Percentiles rank a stretch among this genome's conserved stretches.
phyloP scores from a whole-genome alignment of 2,888 invertebrate species.

The Drosophila demipolita region DNA sequence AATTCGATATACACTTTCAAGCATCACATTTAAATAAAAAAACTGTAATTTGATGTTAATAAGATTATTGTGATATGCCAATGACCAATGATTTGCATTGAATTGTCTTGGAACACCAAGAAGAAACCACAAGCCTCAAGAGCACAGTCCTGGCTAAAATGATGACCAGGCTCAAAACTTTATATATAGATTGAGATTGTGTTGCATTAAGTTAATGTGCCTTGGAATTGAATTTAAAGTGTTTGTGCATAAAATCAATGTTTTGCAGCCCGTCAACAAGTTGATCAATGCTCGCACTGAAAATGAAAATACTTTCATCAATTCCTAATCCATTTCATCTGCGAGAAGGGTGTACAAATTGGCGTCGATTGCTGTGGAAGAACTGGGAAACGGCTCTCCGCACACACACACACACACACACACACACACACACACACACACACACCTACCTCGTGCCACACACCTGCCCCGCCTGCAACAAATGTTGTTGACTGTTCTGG shows the following conservation, averaged over 20 bases:
- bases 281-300: background rate
- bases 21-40: background rate
- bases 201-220: background rate
- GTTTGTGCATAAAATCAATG: no score
- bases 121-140: background rate
- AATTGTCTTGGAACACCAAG: background rate
- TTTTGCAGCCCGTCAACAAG: background rate
- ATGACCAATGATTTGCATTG: background rate
- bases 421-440: no score
- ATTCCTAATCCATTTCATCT: background rate
- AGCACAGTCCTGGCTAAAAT: background rate
- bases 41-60: background rate
- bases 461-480: no score
- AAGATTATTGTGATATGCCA: background rate
- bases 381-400: background rate
- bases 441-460: background rate
- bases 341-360: constrained; percentile 6
- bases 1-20: background rate
- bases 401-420: no score
- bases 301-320: background rate
- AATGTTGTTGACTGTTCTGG: background rate
- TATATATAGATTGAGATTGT: background rate
- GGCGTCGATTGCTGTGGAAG: constrained; percentile 28
- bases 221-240: background rate
- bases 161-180: background rate